Base-by-base conservation (phyloP, 2,113 vertebrate genomes). In the Aphelocoma coerulescens region DNA sequence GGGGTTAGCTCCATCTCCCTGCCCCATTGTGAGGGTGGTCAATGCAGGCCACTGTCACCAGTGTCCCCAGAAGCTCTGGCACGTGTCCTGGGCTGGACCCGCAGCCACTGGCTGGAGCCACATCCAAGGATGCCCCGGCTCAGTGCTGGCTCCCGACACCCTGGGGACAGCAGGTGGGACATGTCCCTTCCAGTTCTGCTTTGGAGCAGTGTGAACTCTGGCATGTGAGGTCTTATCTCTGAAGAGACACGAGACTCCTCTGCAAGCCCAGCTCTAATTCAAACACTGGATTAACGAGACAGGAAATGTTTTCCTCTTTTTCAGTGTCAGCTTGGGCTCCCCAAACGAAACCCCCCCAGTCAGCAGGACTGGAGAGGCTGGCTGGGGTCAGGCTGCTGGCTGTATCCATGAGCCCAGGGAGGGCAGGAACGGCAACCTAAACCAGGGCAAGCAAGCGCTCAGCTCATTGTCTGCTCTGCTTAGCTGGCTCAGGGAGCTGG, bases 21-120 rank as follows among this genome's bases (percentile, higher is more conserved):
- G 58, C 22, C 20, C 0, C 0, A 6, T 0, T 0, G 3, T 10
- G 20, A 88, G 57, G 19, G 28, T 24, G 30, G 13, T 13, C 3
- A 0, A 1, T 10, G 21, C 4, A 1, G 61, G 44, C 17, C 48
- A 59, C 46, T 5, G 4, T 8, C 54, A 61, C 43, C 23, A 43
- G 28, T 17, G 43, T 51, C 32, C 22, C n/a, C 58, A 89, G 35
- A 9, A 69, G 63, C 73, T 74, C 59, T 2, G 3, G 62, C 33
- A 63, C 0, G 0, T 37, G 51, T 69, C 55, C 91, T 49, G 54
- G 61, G 48, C 58, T 78, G 44, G 20, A 41, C 26, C 26, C 6
- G 33, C 89, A 61, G 39, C 39, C 30, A 9, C 51, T 33, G 61
- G 48, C 58, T 78, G 44, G 17, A 84, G 69, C 33, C 76, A 51